These are phyloP conservation scores for Agrilus mali DNA, from an alignment of 2,888 invertebrate species.

Conservation along the genomic window DNA sequence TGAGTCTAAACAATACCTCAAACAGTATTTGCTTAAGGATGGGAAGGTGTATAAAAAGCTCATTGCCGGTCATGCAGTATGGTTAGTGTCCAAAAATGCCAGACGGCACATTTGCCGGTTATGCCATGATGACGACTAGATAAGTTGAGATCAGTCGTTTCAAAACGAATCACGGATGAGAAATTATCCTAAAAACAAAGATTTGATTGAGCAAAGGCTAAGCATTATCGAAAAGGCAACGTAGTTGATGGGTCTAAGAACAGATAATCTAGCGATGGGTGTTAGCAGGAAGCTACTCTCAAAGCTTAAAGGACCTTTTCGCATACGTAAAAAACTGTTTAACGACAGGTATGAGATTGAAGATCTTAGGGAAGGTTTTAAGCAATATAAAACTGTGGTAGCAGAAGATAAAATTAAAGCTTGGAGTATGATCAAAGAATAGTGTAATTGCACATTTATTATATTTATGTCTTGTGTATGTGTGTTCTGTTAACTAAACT, in stretches of 20 bases:
- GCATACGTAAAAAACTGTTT: not conserved
- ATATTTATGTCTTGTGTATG: too few species aligned
- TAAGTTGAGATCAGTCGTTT: not conserved
- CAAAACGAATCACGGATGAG: not conserved
- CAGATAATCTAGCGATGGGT: not conserved
- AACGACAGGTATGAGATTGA: conserved; percentile 1
- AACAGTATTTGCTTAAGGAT: conserved; percentile 2
- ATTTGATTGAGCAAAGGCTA: conserved; percentile 1
- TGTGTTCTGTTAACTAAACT: too few species aligned
- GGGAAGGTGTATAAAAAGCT: conserved; percentile 14
- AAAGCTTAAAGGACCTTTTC: conserved; percentile 1
- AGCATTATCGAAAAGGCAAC: not conserved
- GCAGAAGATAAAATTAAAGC: conserved; percentile 2
- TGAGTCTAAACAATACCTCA: conserved; percentile 5
- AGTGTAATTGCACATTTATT: too few species aligned
- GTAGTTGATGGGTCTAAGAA: conserved; percentile 1
- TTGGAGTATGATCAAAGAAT: not conserved
- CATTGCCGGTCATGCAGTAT: conserved; percentile 10
- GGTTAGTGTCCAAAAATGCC: conserved; percentile 9
- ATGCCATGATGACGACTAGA: conserved; percentile 5
- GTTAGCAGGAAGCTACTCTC: not conserved
- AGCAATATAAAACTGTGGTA: not conserved
- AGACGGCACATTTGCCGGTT: not conserved
- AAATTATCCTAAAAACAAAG: not conserved
- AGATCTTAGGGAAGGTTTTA: not conserved